Conservation (phyloP, 2,888 invertebrate genomes). For the Phania funesta region DNA sequence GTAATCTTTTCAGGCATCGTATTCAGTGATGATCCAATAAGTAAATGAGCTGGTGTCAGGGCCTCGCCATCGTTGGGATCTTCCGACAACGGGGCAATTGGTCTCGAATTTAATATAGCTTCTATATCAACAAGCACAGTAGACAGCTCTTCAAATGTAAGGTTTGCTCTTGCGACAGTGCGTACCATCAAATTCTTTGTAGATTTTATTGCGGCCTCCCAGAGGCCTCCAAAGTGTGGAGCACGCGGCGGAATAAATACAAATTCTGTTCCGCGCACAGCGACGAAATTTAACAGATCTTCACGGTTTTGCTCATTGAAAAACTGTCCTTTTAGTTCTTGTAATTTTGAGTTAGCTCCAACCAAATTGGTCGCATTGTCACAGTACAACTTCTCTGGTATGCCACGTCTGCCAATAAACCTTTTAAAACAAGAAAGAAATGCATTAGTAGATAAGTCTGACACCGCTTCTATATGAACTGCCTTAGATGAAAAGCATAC, state of each 20-base stretch:
- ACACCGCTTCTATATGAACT: background rate
- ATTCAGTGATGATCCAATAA: conserved; percentile 46
- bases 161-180: conserved; percentile 26
- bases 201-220: conserved; percentile 43
- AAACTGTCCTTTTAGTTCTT: no score
- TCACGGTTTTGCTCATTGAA: background rate
- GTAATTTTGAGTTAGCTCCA: no score
- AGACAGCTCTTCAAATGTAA: conserved; percentile 60
- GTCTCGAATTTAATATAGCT: conserved; percentile 68
- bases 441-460: background rate
- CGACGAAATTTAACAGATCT: conserved; percentile 15
- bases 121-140: conserved; percentile 61
- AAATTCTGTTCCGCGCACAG: conserved; percentile 22
- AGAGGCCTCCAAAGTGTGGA: conserved; percentile 62
- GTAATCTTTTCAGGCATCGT: conserved; percentile 4
- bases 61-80: conserved; percentile 66
- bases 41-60: conserved; percentile 59
- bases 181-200: conserved; percentile 43
- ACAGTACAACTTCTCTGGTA: background rate
- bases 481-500: background rate
- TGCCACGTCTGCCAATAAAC: background rate
- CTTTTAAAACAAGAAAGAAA: background rate
- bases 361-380: background rate
- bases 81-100: conserved; percentile 56
- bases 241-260: conserved; percentile 57